Evolutionary conservation across 1,140 invertebrate species (phyloP), one percentile per base, ranked within the genome.

Genomic region (Zaprionus vittiger): DNA sequence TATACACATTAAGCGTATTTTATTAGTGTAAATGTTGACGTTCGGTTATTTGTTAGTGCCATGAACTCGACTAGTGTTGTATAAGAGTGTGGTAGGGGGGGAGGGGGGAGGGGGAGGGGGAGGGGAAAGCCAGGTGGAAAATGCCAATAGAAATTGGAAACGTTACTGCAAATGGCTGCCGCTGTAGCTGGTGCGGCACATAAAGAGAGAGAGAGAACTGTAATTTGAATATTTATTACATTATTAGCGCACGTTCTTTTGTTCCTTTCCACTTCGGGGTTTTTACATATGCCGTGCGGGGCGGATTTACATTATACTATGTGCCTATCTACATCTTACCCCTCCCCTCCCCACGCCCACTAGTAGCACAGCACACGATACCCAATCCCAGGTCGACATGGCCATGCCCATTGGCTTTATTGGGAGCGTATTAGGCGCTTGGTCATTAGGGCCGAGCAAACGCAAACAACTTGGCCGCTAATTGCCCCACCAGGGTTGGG

Each of bases 221-320:
- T 89, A 84, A 89, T 89, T 89, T 89, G 84, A 89, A 89, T 89
- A 89, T 89, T 89, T 89, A 89, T 89, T 89, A 89, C 85, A 80
- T 90, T 84, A 87, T 87, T 77, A 77, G 57, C 64, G 75, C 75
- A 72, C 47, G 55, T 72, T 71, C 56, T 67, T 24, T 71, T 57
- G 59, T 20, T 38, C 31, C 17, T 74, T 67, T 61, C 49, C 63
- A 65, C 38, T 54, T 64, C 28, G 2, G 14, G 34, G 24, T 28
- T 26, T 17, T 17, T 59, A 15, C 57, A 41, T 24, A 44, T 24
- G 20, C 22, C 17, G 1, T 11, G 31, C 37, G 54, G 62, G 80
- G 73, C 68, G 79, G 57, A 73, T 67, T 81, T 72, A 64, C 79
- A 52, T 73, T 71, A 71, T 44, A 44, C 20, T 34, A 34, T 34